Evolutionary conservation across 2,113 vertebrate species (phyloP).

Genomic region (Hypocryptadius cinnamomeus): DNA sequence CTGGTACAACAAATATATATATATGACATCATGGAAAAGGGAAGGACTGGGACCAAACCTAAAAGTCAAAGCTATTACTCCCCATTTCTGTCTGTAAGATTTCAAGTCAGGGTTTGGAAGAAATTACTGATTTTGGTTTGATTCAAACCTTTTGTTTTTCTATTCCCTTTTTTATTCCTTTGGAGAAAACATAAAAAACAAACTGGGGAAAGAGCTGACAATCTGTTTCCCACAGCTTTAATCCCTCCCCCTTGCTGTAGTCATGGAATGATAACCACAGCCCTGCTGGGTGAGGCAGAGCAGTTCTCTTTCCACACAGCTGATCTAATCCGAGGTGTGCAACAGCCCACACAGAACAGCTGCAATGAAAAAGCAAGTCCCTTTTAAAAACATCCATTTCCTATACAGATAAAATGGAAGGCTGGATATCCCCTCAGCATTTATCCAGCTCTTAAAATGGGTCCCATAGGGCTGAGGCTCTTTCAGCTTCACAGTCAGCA

Average conservation of each 20-base stretch:
- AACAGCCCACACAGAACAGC: neutral
- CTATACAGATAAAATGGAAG: neutral
- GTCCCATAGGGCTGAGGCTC: neutral
- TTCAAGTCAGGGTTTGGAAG: neutral
- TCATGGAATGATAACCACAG: neutral
- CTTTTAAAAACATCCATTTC: neutral
- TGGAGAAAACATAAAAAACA: neutral
- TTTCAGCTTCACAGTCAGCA: neutral
- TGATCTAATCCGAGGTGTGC: neutral
- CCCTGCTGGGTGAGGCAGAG: neutral
- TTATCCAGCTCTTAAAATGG: neutral
- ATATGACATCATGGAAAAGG: neutral
- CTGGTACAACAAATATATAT: neutral
- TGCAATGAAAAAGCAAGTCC: neutral
- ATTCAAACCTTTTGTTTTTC: neutral
- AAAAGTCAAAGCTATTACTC: neutral
- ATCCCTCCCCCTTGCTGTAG: neutral
- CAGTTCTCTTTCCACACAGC: neutral
- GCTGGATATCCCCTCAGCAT: neutral
- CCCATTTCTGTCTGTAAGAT: neutral
- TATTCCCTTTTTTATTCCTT: neutral
- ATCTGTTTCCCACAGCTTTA: neutral
- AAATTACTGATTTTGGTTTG: neutral
- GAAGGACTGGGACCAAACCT: neutral
- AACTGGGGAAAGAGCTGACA: neutral